Conservation (phyloP, 2,113 vertebrate genomes). For the Cyprinodon tularosa region DNA sequence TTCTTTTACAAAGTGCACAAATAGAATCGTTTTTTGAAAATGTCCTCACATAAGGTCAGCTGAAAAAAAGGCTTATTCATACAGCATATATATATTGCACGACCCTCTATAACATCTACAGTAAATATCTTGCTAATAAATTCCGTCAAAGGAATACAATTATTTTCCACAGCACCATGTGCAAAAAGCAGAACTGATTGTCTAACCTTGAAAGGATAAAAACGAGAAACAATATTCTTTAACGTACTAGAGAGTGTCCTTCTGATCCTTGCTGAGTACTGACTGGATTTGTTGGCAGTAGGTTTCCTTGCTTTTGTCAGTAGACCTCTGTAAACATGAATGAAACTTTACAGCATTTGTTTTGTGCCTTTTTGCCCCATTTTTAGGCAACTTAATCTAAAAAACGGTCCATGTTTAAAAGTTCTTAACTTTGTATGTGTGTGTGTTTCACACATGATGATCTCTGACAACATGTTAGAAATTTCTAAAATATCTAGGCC, state of each 20-base stretch:
- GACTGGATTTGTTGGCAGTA: conserved; percentile 62
- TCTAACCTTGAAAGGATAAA: conserved; percentile 32
- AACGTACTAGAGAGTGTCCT: conserved; percentile 33
- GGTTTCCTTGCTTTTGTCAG: conserved; percentile 28
- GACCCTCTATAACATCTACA: too few relatives aligned
- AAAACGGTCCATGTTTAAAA: conserved; percentile 6
- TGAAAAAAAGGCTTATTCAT: background rate
- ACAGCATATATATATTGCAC: background rate
- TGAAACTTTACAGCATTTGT: background rate
- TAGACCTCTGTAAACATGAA: conserved; percentile 16
- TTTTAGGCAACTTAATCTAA: background rate
- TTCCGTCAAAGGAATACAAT: conserved; percentile 8
- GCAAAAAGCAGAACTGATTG: conserved; percentile 36
- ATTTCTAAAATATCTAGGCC: background rate
- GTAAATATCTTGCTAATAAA: too few relatives aligned
- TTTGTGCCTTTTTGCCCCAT: background rate
- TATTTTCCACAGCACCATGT: background rate
- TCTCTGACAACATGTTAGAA: background rate
- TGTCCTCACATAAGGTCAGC: background rate
- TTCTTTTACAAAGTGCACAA: too few relatives aligned
- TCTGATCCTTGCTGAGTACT: conserved; percentile 27
- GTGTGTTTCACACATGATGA: background rate
- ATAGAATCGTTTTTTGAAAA: background rate
- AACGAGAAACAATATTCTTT: conserved; percentile 38
- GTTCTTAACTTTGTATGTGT: background rate